phyloP scores from a whole-genome alignment of 2,113 vertebrate species.

The Glaucomys volans region DNA sequence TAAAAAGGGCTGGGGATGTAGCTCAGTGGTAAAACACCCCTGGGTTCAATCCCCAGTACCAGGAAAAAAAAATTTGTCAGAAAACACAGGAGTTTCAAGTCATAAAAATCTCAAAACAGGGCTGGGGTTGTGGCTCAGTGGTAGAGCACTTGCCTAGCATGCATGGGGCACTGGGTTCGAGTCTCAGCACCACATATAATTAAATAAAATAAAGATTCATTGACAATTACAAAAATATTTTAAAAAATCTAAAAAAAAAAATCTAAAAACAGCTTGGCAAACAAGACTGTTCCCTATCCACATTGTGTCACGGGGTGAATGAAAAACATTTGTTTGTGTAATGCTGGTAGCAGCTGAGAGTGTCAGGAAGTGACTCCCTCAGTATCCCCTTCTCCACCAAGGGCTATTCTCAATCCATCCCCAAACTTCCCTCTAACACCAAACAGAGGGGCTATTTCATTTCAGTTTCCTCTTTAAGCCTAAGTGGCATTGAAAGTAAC shows the following conservation, averaged over 20 bases:
- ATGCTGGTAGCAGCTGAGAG: neutral
- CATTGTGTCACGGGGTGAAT: neutral
- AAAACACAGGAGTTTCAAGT: conserved; percentile 44
- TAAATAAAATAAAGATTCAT: too few species aligned
- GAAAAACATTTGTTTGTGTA: conserved; percentile 10
- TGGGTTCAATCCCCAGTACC: too few species aligned
- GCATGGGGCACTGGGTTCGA: too few species aligned
- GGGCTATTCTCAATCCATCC: neutral
- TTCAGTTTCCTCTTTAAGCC: conserved; percentile 42
- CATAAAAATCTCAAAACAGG: conserved; percentile 42
- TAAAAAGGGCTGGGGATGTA: too few species aligned
- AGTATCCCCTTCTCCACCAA: neutral
- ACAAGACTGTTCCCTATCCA: neutral
- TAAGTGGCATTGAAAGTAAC: conserved; percentile 61
- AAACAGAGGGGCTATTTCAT: neutral
- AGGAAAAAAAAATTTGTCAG: neutral
- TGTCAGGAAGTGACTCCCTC: neutral
- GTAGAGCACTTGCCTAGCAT: too few species aligned
- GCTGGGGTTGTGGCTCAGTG: too few species aligned
- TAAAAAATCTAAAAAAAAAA: too few species aligned
- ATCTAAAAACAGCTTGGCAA: conserved; percentile 35
- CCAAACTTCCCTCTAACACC: neutral
- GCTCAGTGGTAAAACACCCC: too few species aligned
- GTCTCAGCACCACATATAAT: too few species aligned
- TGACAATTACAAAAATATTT: too few species aligned